Evolutionary conservation across 2,888 invertebrate species (phyloP).

Genomic region (Pachydiplax longipennis): DNA sequence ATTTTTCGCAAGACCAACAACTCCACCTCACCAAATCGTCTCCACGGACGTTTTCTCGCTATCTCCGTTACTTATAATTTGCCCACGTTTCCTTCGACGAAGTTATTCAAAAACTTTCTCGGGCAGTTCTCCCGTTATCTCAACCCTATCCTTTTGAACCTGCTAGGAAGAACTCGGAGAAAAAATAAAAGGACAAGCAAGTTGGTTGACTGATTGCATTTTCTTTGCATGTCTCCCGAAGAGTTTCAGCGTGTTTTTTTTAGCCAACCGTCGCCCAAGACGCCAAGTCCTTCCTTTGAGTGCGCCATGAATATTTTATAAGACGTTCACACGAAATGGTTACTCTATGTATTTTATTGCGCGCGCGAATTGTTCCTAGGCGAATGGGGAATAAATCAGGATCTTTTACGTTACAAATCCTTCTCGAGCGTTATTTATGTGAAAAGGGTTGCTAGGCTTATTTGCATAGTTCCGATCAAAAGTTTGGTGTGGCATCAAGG

Average conservation of each 20-base stretch:
- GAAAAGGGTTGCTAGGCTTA: background rate
- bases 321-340: constrained; percentile 6
- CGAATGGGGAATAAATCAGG: background rate
- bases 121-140: background rate
- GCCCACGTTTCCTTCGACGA: background rate
- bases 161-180: background rate
- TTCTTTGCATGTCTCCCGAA: constrained; percentile 32
- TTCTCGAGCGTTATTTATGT: background rate
- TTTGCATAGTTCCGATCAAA: background rate
- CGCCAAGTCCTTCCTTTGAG: background rate
- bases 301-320: constrained; percentile 30
- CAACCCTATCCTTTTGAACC: constrained; percentile 12
- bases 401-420: background rate
- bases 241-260: background rate
- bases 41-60: background rate
- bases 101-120: constrained; percentile 22
- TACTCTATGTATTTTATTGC: constrained; percentile 22
- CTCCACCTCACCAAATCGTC: background rate
- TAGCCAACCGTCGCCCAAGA: background rate
- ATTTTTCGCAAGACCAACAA: background rate
- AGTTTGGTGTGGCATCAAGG: background rate
- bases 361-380: background rate
- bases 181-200: background rate
- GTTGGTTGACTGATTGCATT: constrained; percentile 38
- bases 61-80: background rate